Evolutionary conservation across 2,797 vertebrate species (phyloP).

Genomic region (Sternotherus odoratus): DNA sequence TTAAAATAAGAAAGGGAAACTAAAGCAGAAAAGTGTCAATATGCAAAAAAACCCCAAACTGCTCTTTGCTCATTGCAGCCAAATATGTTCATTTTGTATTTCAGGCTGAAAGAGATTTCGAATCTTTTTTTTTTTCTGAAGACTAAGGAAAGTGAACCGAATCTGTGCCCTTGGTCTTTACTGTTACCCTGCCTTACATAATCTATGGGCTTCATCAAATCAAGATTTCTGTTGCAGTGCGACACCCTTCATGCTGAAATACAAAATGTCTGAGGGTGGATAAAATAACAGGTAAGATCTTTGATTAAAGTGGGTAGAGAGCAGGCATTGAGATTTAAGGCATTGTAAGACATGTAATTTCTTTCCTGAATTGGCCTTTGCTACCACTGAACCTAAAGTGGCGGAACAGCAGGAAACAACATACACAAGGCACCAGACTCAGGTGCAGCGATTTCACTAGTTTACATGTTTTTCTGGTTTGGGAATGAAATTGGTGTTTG

Average conservation of each 20-base stretch:
- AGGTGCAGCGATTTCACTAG: neutral
- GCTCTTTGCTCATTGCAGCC: neutral
- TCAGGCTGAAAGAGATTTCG: neutral
- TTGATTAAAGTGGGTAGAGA: neutral
- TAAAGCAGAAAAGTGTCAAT: neutral
- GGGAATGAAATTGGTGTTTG: neutral
- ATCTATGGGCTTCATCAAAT: neutral
- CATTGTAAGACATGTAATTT: neutral
- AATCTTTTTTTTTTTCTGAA: neutral
- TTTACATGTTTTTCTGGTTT: neutral
- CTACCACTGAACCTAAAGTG: neutral
- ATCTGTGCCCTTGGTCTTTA: neutral
- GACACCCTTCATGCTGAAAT: neutral
- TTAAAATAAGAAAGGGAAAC: neutral
- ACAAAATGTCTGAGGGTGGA: neutral
- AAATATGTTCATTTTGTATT: neutral
- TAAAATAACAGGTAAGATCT: neutral
- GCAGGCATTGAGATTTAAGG: neutral
- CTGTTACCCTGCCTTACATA: neutral
- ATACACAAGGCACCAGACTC: neutral
- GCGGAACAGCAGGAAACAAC: neutral
- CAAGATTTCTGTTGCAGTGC: neutral
- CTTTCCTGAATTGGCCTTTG: neutral
- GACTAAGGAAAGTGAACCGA: constrained; percentile 27
- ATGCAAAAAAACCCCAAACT: neutral